These are phyloP conservation scores for Delichon dasypus DNA, from an alignment of 2,797 vertebrate genomes.

Conservation along the genomic window DNA sequence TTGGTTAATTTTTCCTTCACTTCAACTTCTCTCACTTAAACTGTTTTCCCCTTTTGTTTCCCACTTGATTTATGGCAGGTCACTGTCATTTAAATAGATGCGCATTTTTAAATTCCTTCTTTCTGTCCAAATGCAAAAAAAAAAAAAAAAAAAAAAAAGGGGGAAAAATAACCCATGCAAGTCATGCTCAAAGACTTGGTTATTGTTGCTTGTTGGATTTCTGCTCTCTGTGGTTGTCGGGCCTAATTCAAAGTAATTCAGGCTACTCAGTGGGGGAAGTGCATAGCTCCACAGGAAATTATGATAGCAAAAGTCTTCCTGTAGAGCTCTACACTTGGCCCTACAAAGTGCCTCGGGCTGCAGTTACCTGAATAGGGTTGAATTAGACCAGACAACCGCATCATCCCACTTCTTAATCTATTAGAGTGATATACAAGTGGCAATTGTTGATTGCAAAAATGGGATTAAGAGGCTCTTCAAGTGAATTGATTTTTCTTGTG, in stretches of 20 bases:
- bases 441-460: slow-evolving; percentile 99
- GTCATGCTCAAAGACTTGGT: slow-evolving; percentile 93
- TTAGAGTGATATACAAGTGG: slow-evolving; percentile 97
- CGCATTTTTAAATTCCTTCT: slow-evolving; percentile 76
- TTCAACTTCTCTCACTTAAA: slow-evolving; percentile 76
- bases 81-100: slow-evolving; percentile 80
- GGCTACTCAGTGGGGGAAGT: slow-evolving; percentile 84
- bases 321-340: slow-evolving; percentile 91
- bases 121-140: slow-evolving; percentile 77
- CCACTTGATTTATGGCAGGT: slow-evolving; percentile 81
- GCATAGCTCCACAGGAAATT: slow-evolving; percentile 97
- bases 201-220: slow-evolving; percentile 96
- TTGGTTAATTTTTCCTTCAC: slow-evolving; percentile 77
- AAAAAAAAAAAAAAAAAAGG: slow-evolving; percentile 36
- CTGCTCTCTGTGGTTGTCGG: slow-evolving; percentile 97
- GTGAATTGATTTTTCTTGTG: slow-evolving; percentile 99
- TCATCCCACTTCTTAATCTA: slow-evolving; percentile 97
- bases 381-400: slow-evolving; percentile 99
- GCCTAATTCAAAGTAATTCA: slow-evolving; percentile 98
- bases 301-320: slow-evolving; percentile 99
- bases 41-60: slow-evolving; percentile 77
- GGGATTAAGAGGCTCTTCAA: slow-evolving; percentile 99
- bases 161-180: slow-evolving; percentile 85
- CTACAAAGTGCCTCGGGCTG: slow-evolving; percentile 93
- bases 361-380: slow-evolving; percentile 97